Evolutionary conservation across 2,888 invertebrate genomes (phyloP).

Genomic region (Rhagonycha fulva): DNA sequence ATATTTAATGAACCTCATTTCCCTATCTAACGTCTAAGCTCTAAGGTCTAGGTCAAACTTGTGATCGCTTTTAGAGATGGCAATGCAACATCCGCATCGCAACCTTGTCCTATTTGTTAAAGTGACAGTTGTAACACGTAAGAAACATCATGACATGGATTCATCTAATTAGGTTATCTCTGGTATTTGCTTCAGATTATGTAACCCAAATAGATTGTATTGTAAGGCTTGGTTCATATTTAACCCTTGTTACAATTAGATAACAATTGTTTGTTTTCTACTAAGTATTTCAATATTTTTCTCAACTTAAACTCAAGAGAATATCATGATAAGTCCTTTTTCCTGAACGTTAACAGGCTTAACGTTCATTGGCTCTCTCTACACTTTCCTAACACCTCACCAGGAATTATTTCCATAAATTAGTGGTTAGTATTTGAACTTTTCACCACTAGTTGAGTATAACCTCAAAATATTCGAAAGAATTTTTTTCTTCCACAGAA

Average conservation of each 20-base stretch:
- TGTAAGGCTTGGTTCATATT: constrained; percentile 21
- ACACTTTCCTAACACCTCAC: no score
- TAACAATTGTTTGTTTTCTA: neutral
- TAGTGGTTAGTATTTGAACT: no score
- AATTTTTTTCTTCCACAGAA: no score
- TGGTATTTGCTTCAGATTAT: constrained; percentile 22
- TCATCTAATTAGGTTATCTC: constrained; percentile 28
- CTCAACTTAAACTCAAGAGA: neutral
- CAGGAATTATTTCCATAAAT: no score
- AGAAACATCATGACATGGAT: constrained; percentile 25
- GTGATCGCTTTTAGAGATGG: constrained; percentile 20
- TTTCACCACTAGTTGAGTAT: no score
- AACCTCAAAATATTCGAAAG: no score
- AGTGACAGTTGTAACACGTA: constrained; percentile 18
- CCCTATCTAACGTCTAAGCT: constrained; percentile 13
- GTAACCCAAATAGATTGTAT: constrained; percentile 25
- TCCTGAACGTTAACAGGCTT: no score
- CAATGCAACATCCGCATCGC: constrained; percentile 26
- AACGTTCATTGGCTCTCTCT: no score
- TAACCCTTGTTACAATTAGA: constrained; percentile 3
- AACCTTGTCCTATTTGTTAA: constrained; percentile 29
- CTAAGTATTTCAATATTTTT: neutral
- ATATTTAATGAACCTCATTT: constrained; percentile 32
- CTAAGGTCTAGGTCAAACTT: constrained; percentile 31
- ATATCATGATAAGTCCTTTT: neutral